These are phyloP conservation scores for Nebria brevicollis DNA, from an alignment of 2,888 invertebrate genomes.

Conservation along the genomic window DNA sequence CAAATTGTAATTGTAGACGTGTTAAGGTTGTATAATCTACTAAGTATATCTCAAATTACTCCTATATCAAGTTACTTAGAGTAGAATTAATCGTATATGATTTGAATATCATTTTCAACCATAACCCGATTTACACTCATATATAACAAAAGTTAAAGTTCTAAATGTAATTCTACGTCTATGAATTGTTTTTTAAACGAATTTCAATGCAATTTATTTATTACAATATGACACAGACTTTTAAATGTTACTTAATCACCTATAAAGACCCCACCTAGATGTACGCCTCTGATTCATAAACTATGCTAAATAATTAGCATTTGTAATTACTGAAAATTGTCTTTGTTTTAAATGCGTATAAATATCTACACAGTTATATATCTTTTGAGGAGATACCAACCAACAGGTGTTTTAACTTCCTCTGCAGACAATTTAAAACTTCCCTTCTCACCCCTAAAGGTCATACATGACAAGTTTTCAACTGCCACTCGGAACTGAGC, in stretches of 20 bases:
- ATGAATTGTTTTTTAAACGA: too few relatives aligned
- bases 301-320: conserved; percentile 3
- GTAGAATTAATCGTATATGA: not conserved
- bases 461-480: not conserved
- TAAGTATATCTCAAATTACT: not conserved
- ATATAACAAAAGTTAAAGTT: too few relatives aligned
- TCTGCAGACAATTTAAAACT: not conserved
- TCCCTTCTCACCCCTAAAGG: not conserved
- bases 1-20: not conserved
- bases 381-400: not conserved
- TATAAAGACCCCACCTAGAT: not conserved
- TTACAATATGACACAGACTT: not conserved
- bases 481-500: not conserved
- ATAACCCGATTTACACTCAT: too few relatives aligned
- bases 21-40: not conserved
- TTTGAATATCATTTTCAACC: not conserved
- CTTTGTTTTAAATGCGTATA: not conserved
- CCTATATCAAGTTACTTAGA: not conserved
- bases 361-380: not conserved
- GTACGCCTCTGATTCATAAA: conserved; percentile 15
- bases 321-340: not conserved
- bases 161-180: too few relatives aligned
- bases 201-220: not conserved
- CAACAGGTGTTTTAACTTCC: not conserved
- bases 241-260: not conserved